Conservation (phyloP, 2,113 vertebrate species). For the Eretmochelys imbricata region DNA sequence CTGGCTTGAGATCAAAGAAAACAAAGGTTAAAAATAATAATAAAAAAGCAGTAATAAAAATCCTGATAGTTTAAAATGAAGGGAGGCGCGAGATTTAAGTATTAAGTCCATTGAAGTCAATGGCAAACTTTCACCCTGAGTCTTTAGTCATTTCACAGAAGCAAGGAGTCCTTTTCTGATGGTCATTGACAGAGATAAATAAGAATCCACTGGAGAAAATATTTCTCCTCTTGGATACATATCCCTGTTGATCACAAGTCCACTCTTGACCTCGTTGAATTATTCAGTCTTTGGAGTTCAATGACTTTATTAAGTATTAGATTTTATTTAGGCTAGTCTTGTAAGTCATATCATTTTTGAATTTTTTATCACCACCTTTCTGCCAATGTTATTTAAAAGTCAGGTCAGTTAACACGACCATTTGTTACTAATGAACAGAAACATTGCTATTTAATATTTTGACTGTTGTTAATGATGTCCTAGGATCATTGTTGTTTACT, state of each 20-base stretch:
- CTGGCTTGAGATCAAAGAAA: constrained; percentile 3
- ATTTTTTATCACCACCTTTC: constrained; percentile 64
- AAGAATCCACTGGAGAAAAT: not conserved
- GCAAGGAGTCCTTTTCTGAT: not conserved
- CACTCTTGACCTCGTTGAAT: constrained; percentile 56
- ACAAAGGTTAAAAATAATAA: not conserved
- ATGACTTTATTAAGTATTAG: constrained; percentile 26
- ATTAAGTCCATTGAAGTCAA: not conserved
- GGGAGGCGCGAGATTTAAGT: not conserved
- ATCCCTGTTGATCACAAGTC: not conserved
- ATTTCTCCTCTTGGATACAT: not conserved
- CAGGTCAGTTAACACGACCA: constrained; percentile 36
- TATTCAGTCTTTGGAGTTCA: constrained; percentile 61
- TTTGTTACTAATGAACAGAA: not conserved
- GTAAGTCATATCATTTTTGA: constrained; percentile 41
- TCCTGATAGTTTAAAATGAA: constrained; percentile 10
- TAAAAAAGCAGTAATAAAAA: constrained; percentile 16
- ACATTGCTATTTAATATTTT: constrained; percentile 8
- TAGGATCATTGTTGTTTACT: not conserved
- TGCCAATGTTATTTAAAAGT: constrained; percentile 58
- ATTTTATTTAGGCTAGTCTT: constrained; percentile 41
- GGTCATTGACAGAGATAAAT: constrained; percentile 23
- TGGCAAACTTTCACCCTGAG: not conserved
- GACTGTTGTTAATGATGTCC: not conserved
- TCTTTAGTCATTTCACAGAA: not conserved